Evolutionary conservation across 2,113 vertebrate species (phyloP).

Genomic region (Muntiacus reevesi): DNA sequence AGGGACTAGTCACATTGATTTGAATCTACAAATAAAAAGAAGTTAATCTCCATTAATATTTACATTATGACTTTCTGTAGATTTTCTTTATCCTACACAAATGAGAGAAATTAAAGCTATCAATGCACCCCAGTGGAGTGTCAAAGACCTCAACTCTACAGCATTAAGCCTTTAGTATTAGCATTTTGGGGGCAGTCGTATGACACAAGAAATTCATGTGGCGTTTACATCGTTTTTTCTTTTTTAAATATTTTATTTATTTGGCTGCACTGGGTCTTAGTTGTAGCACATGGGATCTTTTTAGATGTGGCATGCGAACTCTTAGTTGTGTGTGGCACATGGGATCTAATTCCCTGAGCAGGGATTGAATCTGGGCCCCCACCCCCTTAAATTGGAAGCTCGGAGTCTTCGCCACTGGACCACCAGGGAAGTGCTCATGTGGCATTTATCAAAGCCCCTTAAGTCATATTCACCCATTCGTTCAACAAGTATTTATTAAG

Average conservation of each 20-base stretch:
- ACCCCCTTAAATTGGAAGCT: background rate
- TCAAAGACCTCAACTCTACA: background rate
- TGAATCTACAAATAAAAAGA: background rate
- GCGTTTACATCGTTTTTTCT: background rate
- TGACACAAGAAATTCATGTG: background rate
- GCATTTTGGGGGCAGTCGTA: background rate
- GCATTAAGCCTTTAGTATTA: background rate
- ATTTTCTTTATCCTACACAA: background rate
- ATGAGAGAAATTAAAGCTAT: background rate
- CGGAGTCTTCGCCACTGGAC: background rate
- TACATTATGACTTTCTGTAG: background rate
- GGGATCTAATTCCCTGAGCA: background rate
- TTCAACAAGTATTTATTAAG: background rate
- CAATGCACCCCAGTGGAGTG: accelerated
- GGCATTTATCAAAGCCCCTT: background rate
- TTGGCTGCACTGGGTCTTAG: background rate
- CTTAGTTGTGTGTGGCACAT: background rate
- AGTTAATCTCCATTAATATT: constrained; percentile 19
- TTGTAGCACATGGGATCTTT: background rate
- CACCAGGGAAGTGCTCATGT: background rate
- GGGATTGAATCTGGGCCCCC: background rate
- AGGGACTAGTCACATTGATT: background rate
- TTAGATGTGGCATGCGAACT: background rate
- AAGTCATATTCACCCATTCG: background rate
- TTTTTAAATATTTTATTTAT: background rate